Evolutionary conservation across 2,113 vertebrate species (phyloP), one percentile per base, ranked within the genome.

Genomic region (Neopipo cinnamomea): DNA sequence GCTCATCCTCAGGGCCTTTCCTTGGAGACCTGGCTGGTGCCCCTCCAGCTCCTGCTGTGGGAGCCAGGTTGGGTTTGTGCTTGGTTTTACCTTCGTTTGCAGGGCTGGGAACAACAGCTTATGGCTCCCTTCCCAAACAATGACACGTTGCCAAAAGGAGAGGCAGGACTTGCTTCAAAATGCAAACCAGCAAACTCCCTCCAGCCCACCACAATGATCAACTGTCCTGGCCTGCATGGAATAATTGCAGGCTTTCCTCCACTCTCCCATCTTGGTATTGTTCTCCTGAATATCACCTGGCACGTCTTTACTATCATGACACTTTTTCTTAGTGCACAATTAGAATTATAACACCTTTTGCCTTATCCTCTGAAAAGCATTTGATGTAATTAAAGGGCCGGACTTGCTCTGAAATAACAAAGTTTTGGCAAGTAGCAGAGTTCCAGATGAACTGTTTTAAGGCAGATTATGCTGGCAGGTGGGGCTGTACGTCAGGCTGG

Each of bases 211-310:
- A 47, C 13, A 3, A 27, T 71, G 49, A 91, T 86, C 35, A 89
- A 83, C 68, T 82, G 2, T 9, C 85, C 67, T 37, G 4, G 22
- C 61, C 75, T 44, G 14, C 61, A 5, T 2, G 93, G 84, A 87
- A 39, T 87, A 93, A 97, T 91, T 89, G 89, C 77, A 74, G 73
- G 30, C 77, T 95, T 95, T 85, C 86, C 77, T 91, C 88, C 70
- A 5, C 1, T 2, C 52, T 89, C 58, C 83, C 76, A 9, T 11
- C 42, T 63, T 12, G 35, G 39, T n/a, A 25, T 81, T 94, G 81
- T 85, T 68, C 52, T 68, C 5, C 80, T 27, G 39, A 63, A 3
- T 9, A 91, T 47, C 86, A 52, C 61, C 83, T 47, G 73, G 44
- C 52, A 18, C 27, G 56, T 91, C 93, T 94, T 87, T 6, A 59